These are phyloP conservation scores for Branchinecta sandiegonensis DNA, from an alignment of 2,888 invertebrate species.

Conservation along the genomic window DNA sequence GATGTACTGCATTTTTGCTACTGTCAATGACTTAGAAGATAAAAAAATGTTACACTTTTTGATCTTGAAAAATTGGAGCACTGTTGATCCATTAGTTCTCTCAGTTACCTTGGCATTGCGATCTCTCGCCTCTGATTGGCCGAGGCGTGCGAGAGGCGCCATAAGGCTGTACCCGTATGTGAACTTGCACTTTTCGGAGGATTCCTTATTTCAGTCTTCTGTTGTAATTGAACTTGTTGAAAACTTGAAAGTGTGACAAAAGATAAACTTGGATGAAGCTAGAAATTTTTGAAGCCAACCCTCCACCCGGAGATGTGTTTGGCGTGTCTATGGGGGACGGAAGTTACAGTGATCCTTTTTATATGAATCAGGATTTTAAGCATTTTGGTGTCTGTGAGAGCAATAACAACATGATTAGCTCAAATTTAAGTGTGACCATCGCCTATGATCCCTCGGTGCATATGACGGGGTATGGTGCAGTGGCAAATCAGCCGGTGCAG, in stretches of 20 bases:
- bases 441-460: slow-evolving; percentile 5
- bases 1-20: not conserved
- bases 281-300: slow-evolving; percentile 5
- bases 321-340: slow-evolving; percentile 12
- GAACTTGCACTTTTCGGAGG: too few relatives aligned
- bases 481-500: not conserved
- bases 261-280: slow-evolving; percentile 12
- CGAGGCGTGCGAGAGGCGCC: too few relatives aligned
- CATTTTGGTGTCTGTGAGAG: not conserved
- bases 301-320: slow-evolving; percentile 3
- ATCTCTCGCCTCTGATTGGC: too few relatives aligned
- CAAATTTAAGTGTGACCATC: slow-evolving; percentile 13
- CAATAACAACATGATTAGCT: slow-evolving; percentile 10
- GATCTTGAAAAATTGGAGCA: not conserved
- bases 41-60: slow-evolving; percentile 12
- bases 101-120: too few relatives aligned
- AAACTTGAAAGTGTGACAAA: not conserved
- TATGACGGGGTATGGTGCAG: not conserved
- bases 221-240: too few relatives aligned
- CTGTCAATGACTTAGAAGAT: not conserved
- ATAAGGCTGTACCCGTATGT: too few relatives aligned
- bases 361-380: slow-evolving; percentile 8
- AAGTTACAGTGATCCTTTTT: slow-evolving; percentile 4
- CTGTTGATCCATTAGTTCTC: too few relatives aligned
- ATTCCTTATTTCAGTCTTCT: too few relatives aligned